Conservation (phyloP, 2,797 vertebrate genomes). For the Gambusia yucatana region DNA sequence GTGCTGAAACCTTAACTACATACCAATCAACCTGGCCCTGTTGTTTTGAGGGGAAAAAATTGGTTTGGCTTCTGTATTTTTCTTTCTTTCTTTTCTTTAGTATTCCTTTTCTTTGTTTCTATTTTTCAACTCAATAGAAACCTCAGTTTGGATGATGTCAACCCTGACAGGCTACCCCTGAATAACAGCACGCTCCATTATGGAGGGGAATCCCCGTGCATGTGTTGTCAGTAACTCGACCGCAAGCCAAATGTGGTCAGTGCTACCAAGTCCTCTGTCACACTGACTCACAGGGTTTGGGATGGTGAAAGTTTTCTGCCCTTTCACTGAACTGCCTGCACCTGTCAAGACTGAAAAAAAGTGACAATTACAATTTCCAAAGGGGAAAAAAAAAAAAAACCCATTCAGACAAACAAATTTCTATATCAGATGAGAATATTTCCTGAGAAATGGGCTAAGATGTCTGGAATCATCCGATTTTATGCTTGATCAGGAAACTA, state of each 20-base stretch:
- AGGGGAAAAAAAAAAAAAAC: slow-evolving; percentile 2
- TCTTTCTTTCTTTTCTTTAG: slow-evolving; percentile 28
- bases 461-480: not conserved
- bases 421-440: slow-evolving; percentile 36
- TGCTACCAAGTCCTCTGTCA: slow-evolving; percentile 57
- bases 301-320: slow-evolving; percentile 65
- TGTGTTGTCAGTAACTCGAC: slow-evolving; percentile 67
- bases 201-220: slow-evolving; percentile 69
- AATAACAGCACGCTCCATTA: slow-evolving; percentile 59
- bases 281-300: slow-evolving; percentile 50
- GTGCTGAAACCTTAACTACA: slow-evolving; percentile 80
- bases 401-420: slow-evolving; percentile 37
- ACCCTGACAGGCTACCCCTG: slow-evolving; percentile 67
- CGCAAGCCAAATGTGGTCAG: slow-evolving; percentile 70
- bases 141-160: slow-evolving; percentile 70
- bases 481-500: not conserved
- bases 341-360: slow-evolving; percentile 60
- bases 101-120: slow-evolving; percentile 55
- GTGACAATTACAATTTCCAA: slow-evolving; percentile 54
- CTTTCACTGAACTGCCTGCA: slow-evolving; percentile 70
- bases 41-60: slow-evolving; percentile 51
- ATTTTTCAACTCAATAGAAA: slow-evolving; percentile 43
- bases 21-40: slow-evolving; percentile 70
- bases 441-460: not conserved
- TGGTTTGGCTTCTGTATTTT: slow-evolving; percentile 61